Evolutionary conservation across 1,140 invertebrate genomes (phyloP), one percentile per base, ranked within the genome.

Genomic region (Brachionus angularis): DNA sequence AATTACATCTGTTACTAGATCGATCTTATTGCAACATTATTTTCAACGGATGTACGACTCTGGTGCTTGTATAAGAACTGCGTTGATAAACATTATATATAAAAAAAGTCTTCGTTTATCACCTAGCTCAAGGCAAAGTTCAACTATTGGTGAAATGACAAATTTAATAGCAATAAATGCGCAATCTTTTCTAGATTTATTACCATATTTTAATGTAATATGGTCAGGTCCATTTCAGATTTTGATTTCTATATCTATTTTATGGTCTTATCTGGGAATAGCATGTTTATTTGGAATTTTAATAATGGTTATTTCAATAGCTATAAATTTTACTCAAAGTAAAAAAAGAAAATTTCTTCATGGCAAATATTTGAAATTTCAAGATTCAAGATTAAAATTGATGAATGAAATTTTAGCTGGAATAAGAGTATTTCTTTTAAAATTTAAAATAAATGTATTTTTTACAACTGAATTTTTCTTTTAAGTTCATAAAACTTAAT

Each of bases 171-270:
- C 85, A 0, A 82, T 84, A 7, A 85, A 86, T 78, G 81, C 83
- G n/a, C 82, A 85, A 73, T 73, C 77, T 21, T 79, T 83, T 69
- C 77, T 79, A 74, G 84, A 85, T 69, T 75, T 84, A 58, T 83
- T 79, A 73, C 82, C 80, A 0, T 96, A 94, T 77, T 83, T 97
- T 64, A 95, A 96, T 79, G 92, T 94, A 87, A 86, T 97, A 74
- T 98, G 94, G 94, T 96, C 93, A 0, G 92, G 91, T 1, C 94
- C 93, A 0, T 81, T 96, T 7, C 92, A 96, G 84, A 96, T 97
- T 74, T 83, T 81, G 7, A 77, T 96, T 8, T 88, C 91, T 0
- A 79, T 96, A 12, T 93, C 89, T 76, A 93, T 96, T 82, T 81
- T 97, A 3, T 96, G 91, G 91, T 85, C 86, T 33, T 88, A 88